Conservation (phyloP, 2,797 vertebrate species). For the Morelia viridis region DNA sequence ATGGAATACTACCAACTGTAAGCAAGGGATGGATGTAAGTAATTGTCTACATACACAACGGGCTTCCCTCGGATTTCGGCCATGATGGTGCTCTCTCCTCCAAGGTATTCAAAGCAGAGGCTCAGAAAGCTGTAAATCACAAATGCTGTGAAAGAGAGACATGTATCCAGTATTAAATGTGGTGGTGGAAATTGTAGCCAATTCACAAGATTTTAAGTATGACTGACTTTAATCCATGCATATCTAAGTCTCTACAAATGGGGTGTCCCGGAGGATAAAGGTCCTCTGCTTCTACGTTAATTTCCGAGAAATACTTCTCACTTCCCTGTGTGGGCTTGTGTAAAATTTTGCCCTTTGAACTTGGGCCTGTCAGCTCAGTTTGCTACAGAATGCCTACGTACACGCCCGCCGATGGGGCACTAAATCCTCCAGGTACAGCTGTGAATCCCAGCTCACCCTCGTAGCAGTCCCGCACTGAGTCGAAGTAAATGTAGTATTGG, state of each 20-base stretch:
- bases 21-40: background rate
- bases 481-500: slow-evolving; percentile 93
- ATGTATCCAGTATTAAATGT: too few relatives aligned
- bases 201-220: background rate
- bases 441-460: slow-evolving; percentile 80
- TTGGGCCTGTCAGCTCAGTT: background rate
- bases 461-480: slow-evolving; percentile 93
- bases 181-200: background rate
- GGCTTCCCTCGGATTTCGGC: slow-evolving; percentile 93
- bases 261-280: background rate
- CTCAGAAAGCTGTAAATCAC: slow-evolving; percentile 98
- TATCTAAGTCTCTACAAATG: background rate
- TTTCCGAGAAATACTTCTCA: background rate
- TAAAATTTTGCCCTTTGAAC: background rate
- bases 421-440: background rate
- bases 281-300: background rate
- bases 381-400: accelerated
- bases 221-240: background rate
- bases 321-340: background rate
- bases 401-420: background rate
- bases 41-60: slow-evolving; percentile 79
- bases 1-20: background rate
- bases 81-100: slow-evolving; percentile 97
- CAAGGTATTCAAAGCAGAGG: slow-evolving; percentile 96
- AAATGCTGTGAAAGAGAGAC: slow-evolving; percentile 80